Base-by-base conservation (phyloP, 2,797 vertebrate genomes). In the Prunella strophiata region DNA sequence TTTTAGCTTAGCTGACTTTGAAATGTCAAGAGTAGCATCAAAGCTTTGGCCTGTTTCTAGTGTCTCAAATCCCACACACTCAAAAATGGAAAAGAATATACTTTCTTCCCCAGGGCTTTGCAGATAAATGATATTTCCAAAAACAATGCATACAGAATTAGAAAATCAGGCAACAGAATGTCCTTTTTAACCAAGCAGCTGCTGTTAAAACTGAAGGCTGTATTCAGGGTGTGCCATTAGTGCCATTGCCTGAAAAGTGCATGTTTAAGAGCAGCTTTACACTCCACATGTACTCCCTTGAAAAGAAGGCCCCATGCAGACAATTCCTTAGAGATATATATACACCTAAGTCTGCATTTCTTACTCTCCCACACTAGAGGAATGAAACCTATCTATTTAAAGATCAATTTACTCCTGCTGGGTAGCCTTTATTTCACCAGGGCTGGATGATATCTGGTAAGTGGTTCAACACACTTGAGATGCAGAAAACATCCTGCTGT, bases 1-100 rank as follows among this genome's bases (percentile, higher is more conserved):
- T 95, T 96, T 40, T 57, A 82, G 82, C 66, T 73, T 88, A 84
- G n/a, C 66, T 32, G 38, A 76, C 34, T 88, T 34, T 0, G 2
- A 91, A 93, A 86, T 57, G 76, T 73, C 70, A 92, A 82, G 82
- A 76, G 81, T 45, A 81, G 30, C 42, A 84, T 52, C 55, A 59
- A 66, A 85, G 76, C 58, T 89, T 81, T 89, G 48, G 32, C 51
- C 66, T 89, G 26, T 78, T 89, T 81, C 48, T 84, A 59, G 43
- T 38, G 20, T 78, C 70, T 47, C 43, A 91, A 81, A 88, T 78
- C 32, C 43, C 34, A 89, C 18, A 5, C 66, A 55, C 45, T 68
- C 52, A 70, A 50, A 93, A 91, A 66, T 25, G 12, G 67, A 50
- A 77, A 85, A 83, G 5, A 83, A 75, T 75, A 72, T 63, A 36